Evolutionary conservation across 1,140 invertebrate genomes (phyloP).

Genomic region (Drosophila sproati): DNA sequence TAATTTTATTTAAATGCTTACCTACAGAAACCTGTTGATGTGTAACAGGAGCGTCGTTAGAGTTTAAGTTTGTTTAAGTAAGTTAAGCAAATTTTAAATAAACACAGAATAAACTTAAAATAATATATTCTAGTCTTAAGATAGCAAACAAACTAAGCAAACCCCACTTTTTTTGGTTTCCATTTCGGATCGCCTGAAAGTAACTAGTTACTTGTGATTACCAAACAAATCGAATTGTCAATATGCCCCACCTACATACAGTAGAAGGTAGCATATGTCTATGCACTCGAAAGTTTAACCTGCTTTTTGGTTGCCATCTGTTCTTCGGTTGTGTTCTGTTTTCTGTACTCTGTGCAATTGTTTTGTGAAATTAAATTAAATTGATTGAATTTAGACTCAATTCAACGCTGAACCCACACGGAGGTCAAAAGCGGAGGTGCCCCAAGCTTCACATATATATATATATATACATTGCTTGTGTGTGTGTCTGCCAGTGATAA

Average conservation of each 20-base stretch:
- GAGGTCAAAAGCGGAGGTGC: conserved; percentile 64
- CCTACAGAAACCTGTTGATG: not conserved
- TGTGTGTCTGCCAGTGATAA: conserved; percentile 56
- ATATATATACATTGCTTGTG: not conserved
- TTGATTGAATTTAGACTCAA: conserved; percentile 76
- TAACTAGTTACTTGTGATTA: not conserved
- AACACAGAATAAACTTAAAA: too few species aligned
- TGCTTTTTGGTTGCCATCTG: conserved; percentile 8
- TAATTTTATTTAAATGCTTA: conserved; percentile 4
- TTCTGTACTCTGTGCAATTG: conserved; percentile 52
- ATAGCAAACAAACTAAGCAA: too few species aligned
- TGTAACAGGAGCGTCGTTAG: too few species aligned
- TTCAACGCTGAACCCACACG: conserved; percentile 48
- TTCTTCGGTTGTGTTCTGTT: conserved; percentile 12
- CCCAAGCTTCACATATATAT: conserved; percentile 2
- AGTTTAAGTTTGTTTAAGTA: too few species aligned
- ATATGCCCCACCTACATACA: conserved; percentile 8
- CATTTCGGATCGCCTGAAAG: too few species aligned
- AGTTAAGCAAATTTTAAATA: too few species aligned
- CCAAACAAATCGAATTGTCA: conserved; percentile 1
- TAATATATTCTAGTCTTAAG: too few species aligned
- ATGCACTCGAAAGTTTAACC: conserved; percentile 21
- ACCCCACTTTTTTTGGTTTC: too few species aligned
- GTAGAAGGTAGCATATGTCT: conserved; percentile 9
- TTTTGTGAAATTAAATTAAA: conserved; percentile 82